Conservation (phyloP, 2,113 vertebrate species). For the Nyctibius bracteatus region DNA sequence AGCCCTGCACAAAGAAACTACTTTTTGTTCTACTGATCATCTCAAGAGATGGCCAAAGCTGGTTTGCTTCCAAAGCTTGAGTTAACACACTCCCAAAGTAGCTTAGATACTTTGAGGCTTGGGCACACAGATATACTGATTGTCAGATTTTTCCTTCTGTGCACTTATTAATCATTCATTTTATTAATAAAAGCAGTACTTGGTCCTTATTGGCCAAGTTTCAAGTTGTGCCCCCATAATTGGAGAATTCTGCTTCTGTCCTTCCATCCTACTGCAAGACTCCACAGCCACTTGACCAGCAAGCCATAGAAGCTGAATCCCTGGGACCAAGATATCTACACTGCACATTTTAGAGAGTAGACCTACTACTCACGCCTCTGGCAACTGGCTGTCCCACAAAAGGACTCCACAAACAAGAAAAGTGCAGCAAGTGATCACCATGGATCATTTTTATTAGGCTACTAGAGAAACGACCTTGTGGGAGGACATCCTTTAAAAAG, state of each 20-base stretch:
- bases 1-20: neutral
- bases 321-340: neutral
- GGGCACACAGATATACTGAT: neutral
- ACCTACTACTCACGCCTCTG: neutral
- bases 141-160: neutral
- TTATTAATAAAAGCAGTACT: neutral
- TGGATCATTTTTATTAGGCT: neutral
- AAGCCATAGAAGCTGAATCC: neutral
- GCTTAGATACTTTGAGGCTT: neutral
- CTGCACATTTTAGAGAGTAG: neutral
- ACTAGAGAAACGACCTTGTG: constrained; percentile 3
- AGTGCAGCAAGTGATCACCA: neutral
- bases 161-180: neutral
- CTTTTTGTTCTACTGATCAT: neutral
- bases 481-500: constrained; percentile 36
- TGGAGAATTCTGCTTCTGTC: neutral
- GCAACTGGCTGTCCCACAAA: neutral
- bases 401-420: neutral
- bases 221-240: fast-evolving
- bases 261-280: neutral
- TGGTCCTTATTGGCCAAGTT: neutral
- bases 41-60: neutral
- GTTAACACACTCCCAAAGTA: neutral
- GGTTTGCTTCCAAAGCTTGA: neutral
- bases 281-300: no score